phyloP scores from a whole-genome alignment of 2,888 invertebrate genomes.

The Cosmopolites sordidus region DNA sequence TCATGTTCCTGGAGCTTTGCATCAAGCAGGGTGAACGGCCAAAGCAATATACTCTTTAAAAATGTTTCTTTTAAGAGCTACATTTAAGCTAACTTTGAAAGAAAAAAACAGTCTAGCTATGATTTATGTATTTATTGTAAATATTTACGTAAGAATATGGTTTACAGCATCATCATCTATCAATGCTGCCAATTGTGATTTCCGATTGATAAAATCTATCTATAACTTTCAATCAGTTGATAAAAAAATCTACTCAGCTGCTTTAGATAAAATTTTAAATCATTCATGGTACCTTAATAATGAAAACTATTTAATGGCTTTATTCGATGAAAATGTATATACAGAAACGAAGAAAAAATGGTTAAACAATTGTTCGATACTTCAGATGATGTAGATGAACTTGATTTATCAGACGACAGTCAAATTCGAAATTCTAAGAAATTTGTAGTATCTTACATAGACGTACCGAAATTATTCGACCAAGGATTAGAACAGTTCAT shows the following conservation, averaged over 20 bases:
- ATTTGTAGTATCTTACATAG: not conserved
- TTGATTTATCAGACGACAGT: too few relatives aligned
- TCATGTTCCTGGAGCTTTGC: not conserved
- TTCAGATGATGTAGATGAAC: too few relatives aligned
- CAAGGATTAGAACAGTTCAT: not conserved
- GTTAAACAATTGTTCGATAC: not conserved
- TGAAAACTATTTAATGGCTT: not conserved
- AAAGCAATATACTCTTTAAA: not conserved
- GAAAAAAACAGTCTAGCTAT: not conserved
- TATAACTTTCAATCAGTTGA: not conserved
- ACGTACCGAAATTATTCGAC: not conserved
- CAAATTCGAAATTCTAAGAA: too few relatives aligned
- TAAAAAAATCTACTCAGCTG: not conserved
- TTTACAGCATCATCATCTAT: not conserved
- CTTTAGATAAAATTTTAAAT: too few relatives aligned
- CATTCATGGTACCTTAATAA: not conserved
- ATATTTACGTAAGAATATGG: not conserved
- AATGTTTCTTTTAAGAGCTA: not conserved
- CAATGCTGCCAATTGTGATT: too few relatives aligned
- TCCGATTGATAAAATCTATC: too few relatives aligned
- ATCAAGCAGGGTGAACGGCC: not conserved
- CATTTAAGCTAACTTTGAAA: not conserved
- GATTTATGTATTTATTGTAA: not conserved
- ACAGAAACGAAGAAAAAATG: not conserved
- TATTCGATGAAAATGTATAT: not conserved